phyloP scores from a whole-genome alignment of 2,888 invertebrate species.

The Pristionchus maxplancki region DNA sequence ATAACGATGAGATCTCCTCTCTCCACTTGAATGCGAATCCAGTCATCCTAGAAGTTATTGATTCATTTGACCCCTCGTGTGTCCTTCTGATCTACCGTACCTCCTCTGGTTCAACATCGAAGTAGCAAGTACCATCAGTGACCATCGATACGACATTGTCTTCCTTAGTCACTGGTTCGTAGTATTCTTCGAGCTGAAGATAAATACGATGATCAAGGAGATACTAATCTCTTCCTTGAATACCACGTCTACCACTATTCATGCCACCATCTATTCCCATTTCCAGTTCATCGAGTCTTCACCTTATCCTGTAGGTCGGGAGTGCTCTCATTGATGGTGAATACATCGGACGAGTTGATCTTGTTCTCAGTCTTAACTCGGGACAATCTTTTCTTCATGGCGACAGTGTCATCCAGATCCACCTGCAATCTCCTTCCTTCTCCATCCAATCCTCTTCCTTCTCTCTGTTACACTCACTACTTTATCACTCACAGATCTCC shows the following conservation, averaged over 20 bases:
- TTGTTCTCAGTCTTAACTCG: constrained; percentile 70
- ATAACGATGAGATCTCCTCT: constrained; percentile 73
- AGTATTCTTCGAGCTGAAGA: constrained; percentile 68
- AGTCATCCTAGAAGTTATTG: constrained; percentile 60
- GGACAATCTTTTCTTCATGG: constrained; percentile 72
- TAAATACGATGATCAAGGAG: not conserved
- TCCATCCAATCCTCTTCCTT: too few relatives aligned
- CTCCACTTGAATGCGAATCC: constrained; percentile 73
- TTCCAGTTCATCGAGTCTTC: not conserved
- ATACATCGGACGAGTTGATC: constrained; percentile 66
- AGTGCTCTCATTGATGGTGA: constrained; percentile 68
- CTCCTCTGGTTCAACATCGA: constrained; percentile 71
- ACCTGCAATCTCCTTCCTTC: constrained; percentile 60
- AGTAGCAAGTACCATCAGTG: constrained; percentile 71
- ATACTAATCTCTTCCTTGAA: not conserved
- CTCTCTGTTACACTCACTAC: not conserved
- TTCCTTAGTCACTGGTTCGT: constrained; percentile 68
- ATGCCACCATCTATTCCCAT: not conserved
- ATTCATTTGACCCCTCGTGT: not conserved
- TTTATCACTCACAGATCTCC: not conserved
- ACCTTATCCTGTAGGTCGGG: constrained; percentile 69
- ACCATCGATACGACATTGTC: constrained; percentile 71
- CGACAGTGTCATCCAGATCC: constrained; percentile 70
- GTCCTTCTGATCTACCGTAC: not conserved
- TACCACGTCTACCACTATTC: not conserved